Base-by-base conservation (phyloP, 2,113 vertebrate genomes). In the Eudyptes chrysolophus region DNA sequence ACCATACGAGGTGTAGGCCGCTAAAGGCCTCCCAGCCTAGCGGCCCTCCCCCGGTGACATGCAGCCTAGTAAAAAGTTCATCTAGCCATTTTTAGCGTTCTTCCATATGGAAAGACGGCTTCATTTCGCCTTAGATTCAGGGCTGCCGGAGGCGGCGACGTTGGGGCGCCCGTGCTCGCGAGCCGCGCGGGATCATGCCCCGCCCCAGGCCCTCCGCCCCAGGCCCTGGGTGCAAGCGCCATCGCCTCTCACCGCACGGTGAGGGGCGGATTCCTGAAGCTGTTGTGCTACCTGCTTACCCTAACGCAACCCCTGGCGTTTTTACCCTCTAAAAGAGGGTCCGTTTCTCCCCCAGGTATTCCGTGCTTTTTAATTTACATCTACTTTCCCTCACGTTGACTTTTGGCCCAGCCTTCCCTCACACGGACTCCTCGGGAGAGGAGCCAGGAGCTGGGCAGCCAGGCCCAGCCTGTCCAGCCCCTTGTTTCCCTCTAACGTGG, bases 191-290 rank as follows among this genome's bases (percentile, higher is more conserved):
- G 32, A 54, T 7, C 10, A 9, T 4, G 15, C 38, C 49, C 46
- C 17, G 6, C 42, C 55, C 60, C 36, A 29, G 57, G 10, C 29
- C 30, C 61, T 29, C 44, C 22, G 4, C 40, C 64, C 68, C 78
- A 34, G 84, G 21, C 22, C 76, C 71, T n/a, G 3, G 6, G 51
- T 6, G n/a, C 0, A 0, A 32, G 30, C 0, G 0, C 44, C 29
- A 8, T 5, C 5, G 3, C 18, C 34, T 34, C 30, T 19, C 55
- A 10, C 44, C 1, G 1, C 20, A 16, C 2, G 8, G 22, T 11
- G 54, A 83, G 26, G 32, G 36, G 11, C 6, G 0, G 0, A 13
- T 6, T n/a, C 69, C 49, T 27, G 57, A 22, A 49, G 38, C 30
- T 3, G 0, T 12, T 36, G 21, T 21, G 29, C 68, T 27, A 2